Percentiles rank a stretch among this genome's conserved stretches.
Conservation (phyloP, 2,113 vertebrate genomes). For the Phyllostomus hastatus region DNA sequence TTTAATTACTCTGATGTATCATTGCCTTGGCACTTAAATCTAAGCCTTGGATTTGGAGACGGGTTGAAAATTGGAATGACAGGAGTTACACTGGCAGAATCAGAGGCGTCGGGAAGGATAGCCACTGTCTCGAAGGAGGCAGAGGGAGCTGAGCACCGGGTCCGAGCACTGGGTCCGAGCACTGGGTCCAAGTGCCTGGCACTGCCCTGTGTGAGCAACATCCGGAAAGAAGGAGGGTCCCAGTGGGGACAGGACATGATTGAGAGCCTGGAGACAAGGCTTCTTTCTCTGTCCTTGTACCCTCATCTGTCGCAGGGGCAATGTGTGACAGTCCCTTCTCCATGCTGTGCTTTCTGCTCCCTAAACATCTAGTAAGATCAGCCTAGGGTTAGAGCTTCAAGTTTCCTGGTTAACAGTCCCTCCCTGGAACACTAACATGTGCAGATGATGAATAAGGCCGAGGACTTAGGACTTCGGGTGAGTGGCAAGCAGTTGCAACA, state of each 20-base stretch:
- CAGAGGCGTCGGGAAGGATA: neutral
- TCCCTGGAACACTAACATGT: neutral
- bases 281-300: neutral
- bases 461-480: no score
- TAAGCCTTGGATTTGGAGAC: neutral
- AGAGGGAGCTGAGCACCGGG: neutral
- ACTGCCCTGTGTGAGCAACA: neutral
- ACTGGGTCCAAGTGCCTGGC: neutral
- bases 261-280: neutral
- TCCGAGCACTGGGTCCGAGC: neutral
- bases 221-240: neutral
- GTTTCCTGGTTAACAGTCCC: neutral
- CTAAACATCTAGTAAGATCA: neutral
- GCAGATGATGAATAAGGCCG: neutral
- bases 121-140: neutral
- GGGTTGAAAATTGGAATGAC: neutral
- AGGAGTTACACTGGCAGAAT: neutral
- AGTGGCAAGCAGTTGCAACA: neutral
- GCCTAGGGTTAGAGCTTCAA: neutral
- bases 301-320: neutral
- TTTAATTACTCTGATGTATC: neutral
- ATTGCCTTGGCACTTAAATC: neutral
- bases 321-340: neutral
- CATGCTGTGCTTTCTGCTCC: neutral
- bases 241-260: neutral